phyloP scores from a whole-genome alignment of 2,113 vertebrate genomes.

The Caloenas nicobarica region DNA sequence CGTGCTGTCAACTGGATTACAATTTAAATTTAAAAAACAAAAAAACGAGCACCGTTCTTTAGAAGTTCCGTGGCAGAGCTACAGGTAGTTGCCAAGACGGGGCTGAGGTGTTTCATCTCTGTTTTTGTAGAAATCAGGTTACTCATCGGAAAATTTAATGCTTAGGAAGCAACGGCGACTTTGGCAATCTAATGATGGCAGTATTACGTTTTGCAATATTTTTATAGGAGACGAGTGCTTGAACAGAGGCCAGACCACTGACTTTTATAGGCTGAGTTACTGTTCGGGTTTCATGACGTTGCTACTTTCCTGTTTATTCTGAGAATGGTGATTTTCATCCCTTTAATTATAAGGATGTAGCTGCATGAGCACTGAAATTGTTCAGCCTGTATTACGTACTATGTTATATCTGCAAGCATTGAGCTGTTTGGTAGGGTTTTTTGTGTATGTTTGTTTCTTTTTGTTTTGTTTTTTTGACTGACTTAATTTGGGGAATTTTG shows the following conservation, averaged over 20 bases:
- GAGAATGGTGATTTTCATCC: not conserved
- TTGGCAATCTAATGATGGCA: not conserved
- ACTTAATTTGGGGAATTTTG: not conserved
- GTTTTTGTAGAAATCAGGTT: not conserved
- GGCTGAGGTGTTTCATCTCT: not conserved
- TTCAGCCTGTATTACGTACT: not conserved
- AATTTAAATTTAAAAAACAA: not conserved
- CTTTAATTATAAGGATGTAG: not conserved
- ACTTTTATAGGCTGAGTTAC: not conserved
- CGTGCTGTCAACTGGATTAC: not conserved
- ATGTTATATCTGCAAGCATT: fast-evolving
- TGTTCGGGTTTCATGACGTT: not conserved
- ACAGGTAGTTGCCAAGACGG: not conserved
- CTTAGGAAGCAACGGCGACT: not conserved
- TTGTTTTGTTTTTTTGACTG: not conserved
- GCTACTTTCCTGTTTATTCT: not conserved
- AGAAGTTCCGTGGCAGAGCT: not conserved
- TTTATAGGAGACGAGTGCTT: not conserved
- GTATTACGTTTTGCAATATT: not conserved
- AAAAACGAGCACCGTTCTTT: too few relatives aligned
- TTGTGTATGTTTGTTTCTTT: too few relatives aligned
- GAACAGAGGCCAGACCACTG: not conserved
- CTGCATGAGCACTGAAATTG: not conserved
- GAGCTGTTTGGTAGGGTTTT: not conserved
- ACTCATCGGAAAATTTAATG: not conserved